phyloP scores from a whole-genome alignment of 37 sponge, comb jelly and placozoan genomes.

The Mnemiopsis leidyi region DNA sequence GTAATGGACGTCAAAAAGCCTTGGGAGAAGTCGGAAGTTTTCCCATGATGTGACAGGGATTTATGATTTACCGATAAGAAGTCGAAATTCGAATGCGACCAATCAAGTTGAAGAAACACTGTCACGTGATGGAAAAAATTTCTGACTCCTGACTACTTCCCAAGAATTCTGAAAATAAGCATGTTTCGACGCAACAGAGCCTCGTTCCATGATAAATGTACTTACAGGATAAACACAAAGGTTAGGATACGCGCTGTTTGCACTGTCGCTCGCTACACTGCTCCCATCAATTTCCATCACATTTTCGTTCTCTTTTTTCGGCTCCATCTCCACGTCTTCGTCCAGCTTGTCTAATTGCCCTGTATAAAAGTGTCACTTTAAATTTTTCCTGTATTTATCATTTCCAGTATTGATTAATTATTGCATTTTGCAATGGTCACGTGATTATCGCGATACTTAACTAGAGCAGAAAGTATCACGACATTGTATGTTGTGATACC shows the following conservation, averaged over 20 bases:
- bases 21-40: too few species aligned
- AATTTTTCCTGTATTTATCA: neutral
- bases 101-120: too few species aligned
- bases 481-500: too few species aligned
- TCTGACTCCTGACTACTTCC: too few species aligned
- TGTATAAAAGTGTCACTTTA: neutral
- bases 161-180: neutral
- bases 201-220: neutral
- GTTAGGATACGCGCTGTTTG: conserved; percentile 53
- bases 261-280: conserved; percentile 31
- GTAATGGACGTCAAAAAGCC: too few species aligned
- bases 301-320: conserved; percentile 8
- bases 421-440: neutral
- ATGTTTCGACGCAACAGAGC: neutral
- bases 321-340: conserved; percentile 60
- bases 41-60: too few species aligned
- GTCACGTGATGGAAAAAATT: too few species aligned
- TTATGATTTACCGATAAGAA: too few species aligned
- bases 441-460: too few species aligned
- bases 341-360: conserved; percentile 56
- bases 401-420: neutral
- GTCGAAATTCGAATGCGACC: too few species aligned
- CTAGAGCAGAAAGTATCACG: too few species aligned
- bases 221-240: conserved; percentile 58
- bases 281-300: conserved; percentile 62